Percentiles rank a stretch among this genome's conserved stretches.
phyloP scores from a whole-genome alignment of 2,113 vertebrate genomes.

The Elaphurus davidianus region DNA sequence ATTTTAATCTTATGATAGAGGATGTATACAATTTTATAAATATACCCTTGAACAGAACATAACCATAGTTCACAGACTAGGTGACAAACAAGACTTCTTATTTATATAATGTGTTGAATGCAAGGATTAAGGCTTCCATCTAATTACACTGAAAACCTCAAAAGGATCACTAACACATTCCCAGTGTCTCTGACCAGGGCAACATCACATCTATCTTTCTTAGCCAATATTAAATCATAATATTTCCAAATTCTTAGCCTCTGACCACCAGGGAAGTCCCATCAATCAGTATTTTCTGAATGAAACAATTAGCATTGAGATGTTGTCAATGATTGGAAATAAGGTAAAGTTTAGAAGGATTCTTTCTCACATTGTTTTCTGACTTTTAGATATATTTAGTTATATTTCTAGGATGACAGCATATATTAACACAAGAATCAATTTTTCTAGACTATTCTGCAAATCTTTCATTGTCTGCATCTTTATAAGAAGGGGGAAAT shows the following conservation, averaged over 20 bases:
- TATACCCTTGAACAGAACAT: not conserved
- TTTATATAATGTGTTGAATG: not conserved
- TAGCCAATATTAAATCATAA: not conserved
- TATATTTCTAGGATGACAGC: not conserved
- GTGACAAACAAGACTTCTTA: not conserved
- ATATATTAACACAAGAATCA: not conserved
- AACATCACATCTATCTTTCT: not conserved
- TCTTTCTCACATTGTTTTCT: not conserved
- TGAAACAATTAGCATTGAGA: not conserved
- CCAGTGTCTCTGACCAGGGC: not conserved
- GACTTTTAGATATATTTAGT: not conserved
- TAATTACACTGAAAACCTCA: not conserved
- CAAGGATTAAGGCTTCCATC: not conserved
- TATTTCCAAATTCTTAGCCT: not conserved
- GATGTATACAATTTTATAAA: not conserved
- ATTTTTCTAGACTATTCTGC: not conserved
- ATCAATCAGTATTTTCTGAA: not conserved
- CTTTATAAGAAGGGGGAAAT: not conserved
- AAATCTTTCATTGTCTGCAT: not conserved
- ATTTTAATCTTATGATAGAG: not conserved
- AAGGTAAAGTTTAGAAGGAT: not conserved
- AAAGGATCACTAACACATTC: not conserved
- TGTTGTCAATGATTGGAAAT: not conserved
- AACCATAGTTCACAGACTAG: not conserved
- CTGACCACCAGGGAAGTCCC: not conserved